Evolutionary conservation across 2,113 vertebrate genomes (phyloP).

Genomic region (Chaetorhynchus papuensis): DNA sequence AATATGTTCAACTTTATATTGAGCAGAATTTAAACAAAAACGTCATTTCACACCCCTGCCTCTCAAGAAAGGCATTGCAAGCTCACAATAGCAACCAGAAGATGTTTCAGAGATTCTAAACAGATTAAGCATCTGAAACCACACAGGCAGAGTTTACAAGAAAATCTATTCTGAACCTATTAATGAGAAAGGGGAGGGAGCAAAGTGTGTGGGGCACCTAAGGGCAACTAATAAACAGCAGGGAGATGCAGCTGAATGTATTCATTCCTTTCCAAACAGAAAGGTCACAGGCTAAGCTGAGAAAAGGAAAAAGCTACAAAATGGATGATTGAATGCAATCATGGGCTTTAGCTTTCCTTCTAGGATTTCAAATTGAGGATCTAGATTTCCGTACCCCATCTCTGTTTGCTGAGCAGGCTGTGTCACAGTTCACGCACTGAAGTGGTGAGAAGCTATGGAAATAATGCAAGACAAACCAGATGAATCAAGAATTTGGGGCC

Average conservation of each 20-base stretch:
- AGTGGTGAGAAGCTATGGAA: not conserved
- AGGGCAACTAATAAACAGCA: not conserved
- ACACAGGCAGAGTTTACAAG: not conserved
- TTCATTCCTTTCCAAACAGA: not conserved
- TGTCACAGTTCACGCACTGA: not conserved
- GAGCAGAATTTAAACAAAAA: not conserved
- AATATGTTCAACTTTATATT: not conserved
- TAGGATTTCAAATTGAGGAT: not conserved
- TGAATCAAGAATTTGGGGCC: not conserved
- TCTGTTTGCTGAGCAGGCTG: not conserved
- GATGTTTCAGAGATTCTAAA: not conserved
- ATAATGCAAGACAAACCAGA: not conserved
- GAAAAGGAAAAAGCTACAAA: not conserved
- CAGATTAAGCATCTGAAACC: not conserved
- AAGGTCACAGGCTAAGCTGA: not conserved
- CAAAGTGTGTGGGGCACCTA: not conserved
- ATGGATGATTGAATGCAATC: not conserved
- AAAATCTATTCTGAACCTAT: not conserved
- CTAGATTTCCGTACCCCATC: not conserved
- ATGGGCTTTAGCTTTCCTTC: not conserved
- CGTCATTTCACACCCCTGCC: not conserved
- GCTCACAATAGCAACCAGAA: not conserved
- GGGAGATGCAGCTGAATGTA: not conserved
- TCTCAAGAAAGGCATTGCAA: not conserved
- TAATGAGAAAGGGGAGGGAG: not conserved